Conservation (phyloP, 2,113 vertebrate genomes). For the Stomatorhinus ivindoensis region DNA sequence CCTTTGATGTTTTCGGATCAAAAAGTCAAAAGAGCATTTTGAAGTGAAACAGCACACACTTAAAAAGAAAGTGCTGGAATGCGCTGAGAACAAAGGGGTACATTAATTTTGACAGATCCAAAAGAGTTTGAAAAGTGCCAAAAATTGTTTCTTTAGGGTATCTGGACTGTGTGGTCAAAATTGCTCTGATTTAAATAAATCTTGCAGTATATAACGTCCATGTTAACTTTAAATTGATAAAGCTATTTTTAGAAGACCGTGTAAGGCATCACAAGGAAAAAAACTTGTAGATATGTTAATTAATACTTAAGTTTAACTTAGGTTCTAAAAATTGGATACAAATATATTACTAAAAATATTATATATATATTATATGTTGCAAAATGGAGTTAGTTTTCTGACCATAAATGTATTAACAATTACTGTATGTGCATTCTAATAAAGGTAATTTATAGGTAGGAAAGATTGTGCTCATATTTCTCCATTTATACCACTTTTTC, state of each 20-base stretch:
- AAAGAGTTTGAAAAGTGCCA: neutral
- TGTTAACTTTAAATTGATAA: neutral
- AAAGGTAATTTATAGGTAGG: neutral
- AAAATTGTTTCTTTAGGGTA: neutral
- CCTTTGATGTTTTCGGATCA: neutral
- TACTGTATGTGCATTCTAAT: neutral
- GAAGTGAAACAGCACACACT: neutral
- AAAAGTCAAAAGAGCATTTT: conserved; percentile 1
- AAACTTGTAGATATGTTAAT: neutral
- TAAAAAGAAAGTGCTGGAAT: neutral
- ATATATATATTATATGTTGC: neutral
- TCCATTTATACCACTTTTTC: neutral
- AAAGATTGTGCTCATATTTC: neutral
- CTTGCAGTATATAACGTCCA: neutral
- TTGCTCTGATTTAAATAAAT: neutral
- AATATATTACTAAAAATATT: neutral
- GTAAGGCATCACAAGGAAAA: neutral
- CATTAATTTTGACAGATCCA: neutral
- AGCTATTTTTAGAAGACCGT: neutral
- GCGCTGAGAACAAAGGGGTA: neutral
- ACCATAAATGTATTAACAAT: neutral
- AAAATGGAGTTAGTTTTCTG: neutral
- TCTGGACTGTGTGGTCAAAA: neutral
- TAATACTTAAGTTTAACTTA: neutral
- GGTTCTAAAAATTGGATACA: neutral